Base-by-base conservation (phyloP, 1,140 invertebrate genomes). In the Contarinia nasturtii region DNA sequence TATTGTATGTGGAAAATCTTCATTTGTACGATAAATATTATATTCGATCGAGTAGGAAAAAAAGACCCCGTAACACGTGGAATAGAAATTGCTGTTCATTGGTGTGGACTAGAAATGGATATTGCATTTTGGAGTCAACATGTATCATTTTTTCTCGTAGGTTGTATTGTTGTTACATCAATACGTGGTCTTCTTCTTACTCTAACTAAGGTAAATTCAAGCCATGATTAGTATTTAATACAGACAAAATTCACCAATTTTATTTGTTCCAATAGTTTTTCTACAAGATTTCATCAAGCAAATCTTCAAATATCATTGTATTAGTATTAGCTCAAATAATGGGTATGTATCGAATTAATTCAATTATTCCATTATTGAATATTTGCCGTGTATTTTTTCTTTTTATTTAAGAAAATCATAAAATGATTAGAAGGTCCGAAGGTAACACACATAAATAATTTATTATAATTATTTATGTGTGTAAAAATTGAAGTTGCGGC, bases 1-100 rank as follows among this genome's bases (percentile, higher is more conserved):
- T 99, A 99, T 59, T 99, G 96, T 64, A 76, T 92, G 42, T 98
- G 93, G 88, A 99, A 99, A 74, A 98, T 99, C 62, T 91, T 98
- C 62, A 97, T 99, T 66, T 93, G 83, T 48, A 91, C 87, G 44
- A 83, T 98, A 52, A 99, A 99, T 69, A 99, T 99, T 54, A 86
- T 99, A 10, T 96, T 99, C 67, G 92, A 99, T 65, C 76, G 96
- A 49, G 95, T 99, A 2, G 95, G 95, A 0, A 93, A 93, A 62
- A 93, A 96, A 55, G 96, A 99, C 67, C 94, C 94, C 0, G 92
- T 99, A 1, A 98, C 96, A 0, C 74, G 86, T 58, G 91, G 90
- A 1, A 83, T 98, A 45, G 92, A 98, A 71, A 94, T 99, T 45
- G 86, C 88, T 7, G 90, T 99, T 1, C 85, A 95, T 59, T 97